A percentile compares a stretch with the other conserved stretches of the same genome.
Evolutionary conservation across 2,888 invertebrate genomes (phyloP).

Genomic region (Chymomyza procnemis): DNA sequence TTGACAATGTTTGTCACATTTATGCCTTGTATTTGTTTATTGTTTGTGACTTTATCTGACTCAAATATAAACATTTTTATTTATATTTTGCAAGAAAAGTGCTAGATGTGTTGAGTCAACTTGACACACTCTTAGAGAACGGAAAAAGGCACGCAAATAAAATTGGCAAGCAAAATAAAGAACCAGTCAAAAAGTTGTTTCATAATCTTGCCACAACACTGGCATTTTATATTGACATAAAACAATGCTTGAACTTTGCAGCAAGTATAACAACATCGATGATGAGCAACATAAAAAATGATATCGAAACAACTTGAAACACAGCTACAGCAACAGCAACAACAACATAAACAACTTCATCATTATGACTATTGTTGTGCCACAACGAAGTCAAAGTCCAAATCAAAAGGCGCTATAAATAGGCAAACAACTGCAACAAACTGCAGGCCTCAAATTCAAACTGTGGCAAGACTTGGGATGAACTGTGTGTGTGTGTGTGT

Average conservation of each 20-base stretch:
- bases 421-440: conserved; percentile 50
- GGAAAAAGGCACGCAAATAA: not conserved
- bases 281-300: not conserved
- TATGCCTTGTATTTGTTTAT: not conserved
- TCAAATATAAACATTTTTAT: not conserved
- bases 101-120: not conserved
- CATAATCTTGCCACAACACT: not conserved
- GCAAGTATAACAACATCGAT: not conserved
- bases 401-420: conserved; percentile 51
- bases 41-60: not conserved
- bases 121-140: not conserved
- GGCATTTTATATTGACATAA: conserved; percentile 28
- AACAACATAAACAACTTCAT: conserved; percentile 22
- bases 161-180: not conserved
- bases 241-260: conserved; percentile 59
- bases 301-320: not conserved
- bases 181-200: not conserved
- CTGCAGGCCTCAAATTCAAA: not conserved
- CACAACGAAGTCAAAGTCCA: conserved; percentile 50
- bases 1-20: not conserved
- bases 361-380: not conserved
- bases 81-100: not conserved
- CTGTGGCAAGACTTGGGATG: not conserved
- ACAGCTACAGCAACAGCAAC: not conserved
- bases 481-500: no score